Conservation (phyloP, 2,113 vertebrate species). For the Ivindomyrus marchei region DNA sequence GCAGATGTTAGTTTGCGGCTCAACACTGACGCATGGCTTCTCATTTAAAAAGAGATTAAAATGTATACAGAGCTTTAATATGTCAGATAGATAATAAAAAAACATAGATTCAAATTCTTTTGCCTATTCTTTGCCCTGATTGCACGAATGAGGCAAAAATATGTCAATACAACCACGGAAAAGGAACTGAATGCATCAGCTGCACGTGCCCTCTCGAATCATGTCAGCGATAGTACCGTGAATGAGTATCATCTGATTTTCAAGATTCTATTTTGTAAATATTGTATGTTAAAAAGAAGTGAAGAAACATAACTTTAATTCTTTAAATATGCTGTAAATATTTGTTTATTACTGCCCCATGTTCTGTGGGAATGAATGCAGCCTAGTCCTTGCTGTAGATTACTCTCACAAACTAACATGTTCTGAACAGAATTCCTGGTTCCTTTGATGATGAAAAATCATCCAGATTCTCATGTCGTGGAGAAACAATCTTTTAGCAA, state of each 20-base stretch:
- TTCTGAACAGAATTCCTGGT: neutral
- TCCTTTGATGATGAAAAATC: neutral
- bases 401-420: neutral
- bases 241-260: neutral
- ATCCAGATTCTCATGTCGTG: neutral
- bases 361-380: neutral
- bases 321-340: neutral
- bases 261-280: neutral
- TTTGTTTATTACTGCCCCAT: neutral
- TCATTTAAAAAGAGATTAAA: neutral
- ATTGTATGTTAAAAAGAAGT: neutral
- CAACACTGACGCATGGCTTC: neutral
- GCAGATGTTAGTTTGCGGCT: neutral
- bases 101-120: conserved; percentile 43
- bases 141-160: conserved; percentile 62
- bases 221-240: neutral
- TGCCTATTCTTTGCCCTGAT: conserved; percentile 55
- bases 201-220: conserved; percentile 59
- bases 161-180: conserved; percentile 66
- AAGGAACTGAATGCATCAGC: conserved; percentile 80
- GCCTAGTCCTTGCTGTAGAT: neutral
- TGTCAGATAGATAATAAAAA: neutral
- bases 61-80: neutral
- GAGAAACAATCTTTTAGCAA: neutral
- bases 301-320: neutral